Conservation (phyloP, 1,140 invertebrate species). For the Trissolcus basalis region DNA sequence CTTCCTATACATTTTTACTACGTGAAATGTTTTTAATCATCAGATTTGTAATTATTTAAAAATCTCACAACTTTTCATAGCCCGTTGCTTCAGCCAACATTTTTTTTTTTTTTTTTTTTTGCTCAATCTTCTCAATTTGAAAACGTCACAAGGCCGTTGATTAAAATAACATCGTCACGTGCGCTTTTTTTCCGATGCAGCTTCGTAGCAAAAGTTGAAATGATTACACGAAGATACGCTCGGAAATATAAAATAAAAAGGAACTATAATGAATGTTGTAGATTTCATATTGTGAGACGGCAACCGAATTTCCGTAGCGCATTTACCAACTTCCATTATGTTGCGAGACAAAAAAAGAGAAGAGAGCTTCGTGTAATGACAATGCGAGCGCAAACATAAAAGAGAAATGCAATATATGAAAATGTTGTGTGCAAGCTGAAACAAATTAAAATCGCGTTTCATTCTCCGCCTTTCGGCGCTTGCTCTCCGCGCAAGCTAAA, state of each 20-base stretch:
- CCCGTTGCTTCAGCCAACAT: neutral
- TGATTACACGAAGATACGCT: conserved; percentile 51
- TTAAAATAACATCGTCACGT: conserved; percentile 60
- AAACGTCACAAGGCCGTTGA: conserved; percentile 48
- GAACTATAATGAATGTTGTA: conserved; percentile 56
- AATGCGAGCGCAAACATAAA: conserved; percentile 6
- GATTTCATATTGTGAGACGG: conserved; percentile 28
- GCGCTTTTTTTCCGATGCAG: conserved; percentile 37
- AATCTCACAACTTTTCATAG: neutral
- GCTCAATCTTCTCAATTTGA: conserved; percentile 41
- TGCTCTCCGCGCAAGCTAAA: too few relatives aligned
- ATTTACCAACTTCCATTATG: conserved; percentile 26
- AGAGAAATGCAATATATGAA: conserved; percentile 23
- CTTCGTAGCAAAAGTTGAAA: conserved; percentile 26
- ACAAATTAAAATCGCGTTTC: conserved; percentile 23
- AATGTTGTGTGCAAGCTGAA: conserved; percentile 14
- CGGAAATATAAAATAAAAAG: conserved; percentile 15
- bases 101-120: conserved; percentile 29
- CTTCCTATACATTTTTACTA: too few relatives aligned
- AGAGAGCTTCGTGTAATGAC: conserved; percentile 12
- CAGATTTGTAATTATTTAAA: too few relatives aligned
- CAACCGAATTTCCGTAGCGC: conserved; percentile 34
- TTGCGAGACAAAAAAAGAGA: conserved; percentile 10
- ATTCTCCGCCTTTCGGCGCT: neutral
- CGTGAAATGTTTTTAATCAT: too few relatives aligned